Conservation (phyloP, 2,888 invertebrate species). For the Drosophila maculinotata region DNA sequence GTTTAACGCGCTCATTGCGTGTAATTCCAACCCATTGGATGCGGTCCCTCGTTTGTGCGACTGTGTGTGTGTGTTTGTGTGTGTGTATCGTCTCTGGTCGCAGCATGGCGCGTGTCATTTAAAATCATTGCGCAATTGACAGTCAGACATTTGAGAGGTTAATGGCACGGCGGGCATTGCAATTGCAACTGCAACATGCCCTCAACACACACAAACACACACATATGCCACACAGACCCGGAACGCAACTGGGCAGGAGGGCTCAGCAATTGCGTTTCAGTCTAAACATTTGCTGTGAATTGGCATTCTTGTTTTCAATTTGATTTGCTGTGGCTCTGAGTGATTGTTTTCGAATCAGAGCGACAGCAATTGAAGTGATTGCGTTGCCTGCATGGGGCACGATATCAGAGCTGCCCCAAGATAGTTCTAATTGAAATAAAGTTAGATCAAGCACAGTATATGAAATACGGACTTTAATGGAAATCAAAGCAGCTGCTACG, state of each 20-base stretch:
- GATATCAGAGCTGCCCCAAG: neutral
- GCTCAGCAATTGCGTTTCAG: constrained; percentile 39
- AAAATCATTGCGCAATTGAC: constrained; percentile 74
- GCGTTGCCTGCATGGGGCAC: neutral
- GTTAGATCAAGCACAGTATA: too few species aligned
- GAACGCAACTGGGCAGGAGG: constrained; percentile 3
- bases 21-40: constrained; percentile 61
- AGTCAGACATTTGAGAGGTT: constrained; percentile 57
- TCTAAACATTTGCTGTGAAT: constrained; percentile 59
- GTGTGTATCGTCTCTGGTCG: constrained; percentile 1
- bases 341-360: constrained; percentile 27
- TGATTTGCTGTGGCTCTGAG: constrained; percentile 16
- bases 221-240: neutral
- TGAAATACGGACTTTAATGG: too few species aligned
- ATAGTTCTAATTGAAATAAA: too few species aligned
- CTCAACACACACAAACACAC: neutral
- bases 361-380: constrained; percentile 5
- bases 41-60: constrained; percentile 33
- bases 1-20: constrained; percentile 67
- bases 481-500: too few species aligned
- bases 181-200: constrained; percentile 34
- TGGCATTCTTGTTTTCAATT: constrained; percentile 62
- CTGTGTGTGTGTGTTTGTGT: constrained; percentile 1
- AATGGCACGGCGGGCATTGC: constrained; percentile 52
- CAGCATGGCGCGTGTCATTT: constrained; percentile 55